Conservation (phyloP, 2,113 vertebrate genomes). For the Ellobius talpinus region DNA sequence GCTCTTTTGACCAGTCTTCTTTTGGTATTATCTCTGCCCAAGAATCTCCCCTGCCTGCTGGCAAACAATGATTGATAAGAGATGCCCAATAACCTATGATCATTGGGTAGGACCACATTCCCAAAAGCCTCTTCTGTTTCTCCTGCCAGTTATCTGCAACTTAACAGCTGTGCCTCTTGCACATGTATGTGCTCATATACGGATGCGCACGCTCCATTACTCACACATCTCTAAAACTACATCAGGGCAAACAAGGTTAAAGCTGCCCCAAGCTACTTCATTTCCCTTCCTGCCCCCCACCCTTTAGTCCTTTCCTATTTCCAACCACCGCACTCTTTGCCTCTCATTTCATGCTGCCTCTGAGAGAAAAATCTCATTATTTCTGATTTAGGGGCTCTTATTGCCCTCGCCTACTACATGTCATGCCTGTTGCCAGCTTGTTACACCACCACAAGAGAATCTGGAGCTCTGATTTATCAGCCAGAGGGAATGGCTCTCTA, state of each 20-base stretch:
- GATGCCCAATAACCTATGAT: conserved; percentile 46
- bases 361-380: conserved; percentile 86
- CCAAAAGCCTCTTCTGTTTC: conserved; percentile 42
- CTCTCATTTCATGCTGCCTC: conserved; percentile 80
- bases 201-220: neutral
- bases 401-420: conserved; percentile 79
- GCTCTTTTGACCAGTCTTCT: neutral
- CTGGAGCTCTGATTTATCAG: conserved; percentile 82
- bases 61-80: conserved; percentile 26
- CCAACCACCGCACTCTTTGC: conserved; percentile 31
- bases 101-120: conserved; percentile 23
- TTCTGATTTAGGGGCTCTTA: conserved; percentile 83
- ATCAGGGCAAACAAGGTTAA: conserved; percentile 9
- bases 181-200: neutral
- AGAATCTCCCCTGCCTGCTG: neutral
- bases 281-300: conserved; percentile 2
- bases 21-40: neutral
- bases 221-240: neutral
- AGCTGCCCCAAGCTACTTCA: conserved; percentile 22
- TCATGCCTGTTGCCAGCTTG: conserved; percentile 81
- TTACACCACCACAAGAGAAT: conserved; percentile 84
- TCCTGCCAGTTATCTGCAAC: conserved; percentile 34
- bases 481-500: conserved; percentile 77
- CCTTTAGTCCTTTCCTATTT: conserved; percentile 24
- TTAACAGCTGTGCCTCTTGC: neutral